These are phyloP conservation scores for Pseudolycoriella hygida DNA, from an alignment of 2,888 invertebrate species.

Conservation along the genomic window DNA sequence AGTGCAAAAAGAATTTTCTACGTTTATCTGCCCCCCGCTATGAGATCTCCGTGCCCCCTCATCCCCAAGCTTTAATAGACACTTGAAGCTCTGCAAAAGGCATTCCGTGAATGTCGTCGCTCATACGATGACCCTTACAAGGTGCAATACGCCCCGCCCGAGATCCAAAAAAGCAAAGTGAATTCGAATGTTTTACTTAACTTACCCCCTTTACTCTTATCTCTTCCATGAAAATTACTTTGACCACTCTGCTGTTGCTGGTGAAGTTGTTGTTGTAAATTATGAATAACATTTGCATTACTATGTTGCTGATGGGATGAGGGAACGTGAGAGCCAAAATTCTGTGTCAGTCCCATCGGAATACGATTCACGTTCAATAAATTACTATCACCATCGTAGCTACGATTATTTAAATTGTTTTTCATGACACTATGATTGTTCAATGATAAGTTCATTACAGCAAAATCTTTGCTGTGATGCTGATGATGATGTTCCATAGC, in stretches of 20 bases:
- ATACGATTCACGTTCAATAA: conserved; percentile 2
- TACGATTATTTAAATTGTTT: conserved; percentile 13
- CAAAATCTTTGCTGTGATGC: conserved; percentile 12
- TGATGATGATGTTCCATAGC: background rate
- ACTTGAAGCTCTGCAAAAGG: too few relatives aligned
- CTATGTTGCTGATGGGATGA: conserved; percentile 6
- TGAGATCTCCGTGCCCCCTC: too few relatives aligned
- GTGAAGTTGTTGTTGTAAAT: conserved; percentile 28
- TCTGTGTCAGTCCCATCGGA: conserved; percentile 5
- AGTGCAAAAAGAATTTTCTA: too few relatives aligned
- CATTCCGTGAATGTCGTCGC: too few relatives aligned
- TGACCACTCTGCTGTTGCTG: conserved; percentile 20
- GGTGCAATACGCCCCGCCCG: too few relatives aligned
- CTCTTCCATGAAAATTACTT: conserved; percentile 17
- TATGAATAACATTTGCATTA: conserved; percentile 20
- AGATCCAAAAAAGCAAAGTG: too few relatives aligned
- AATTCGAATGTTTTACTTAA: background rate
- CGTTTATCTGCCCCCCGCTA: too few relatives aligned
- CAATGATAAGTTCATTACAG: conserved; percentile 28
- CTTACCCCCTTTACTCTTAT: conserved; percentile 3
- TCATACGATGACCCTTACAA: too few relatives aligned
- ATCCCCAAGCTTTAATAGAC: too few relatives aligned
- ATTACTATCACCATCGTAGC: conserved; percentile 20
- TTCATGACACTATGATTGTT: conserved; percentile 13
- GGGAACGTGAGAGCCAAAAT: conserved; percentile 1